A percentile compares a stretch with the other conserved stretches of the same genome.
Evolutionary conservation across 2,113 vertebrate genomes (phyloP).

Genomic region (Plestiodon gilberti): DNA sequence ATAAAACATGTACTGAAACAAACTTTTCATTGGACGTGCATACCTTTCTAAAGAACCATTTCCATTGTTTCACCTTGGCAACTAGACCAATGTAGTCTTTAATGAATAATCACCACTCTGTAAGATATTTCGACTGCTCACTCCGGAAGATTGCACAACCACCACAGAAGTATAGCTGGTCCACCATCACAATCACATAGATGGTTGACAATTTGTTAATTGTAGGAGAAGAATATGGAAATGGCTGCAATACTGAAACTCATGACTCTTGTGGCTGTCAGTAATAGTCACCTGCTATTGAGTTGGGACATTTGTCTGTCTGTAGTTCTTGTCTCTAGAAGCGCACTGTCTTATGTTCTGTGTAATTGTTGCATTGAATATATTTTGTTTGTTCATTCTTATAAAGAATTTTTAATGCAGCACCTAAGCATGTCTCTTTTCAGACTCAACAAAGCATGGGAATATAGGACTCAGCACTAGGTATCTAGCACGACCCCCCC

Average conservation of each 20-base stretch:
- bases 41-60: not conserved
- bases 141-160: not conserved
- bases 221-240: not conserved
- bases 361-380: not conserved
- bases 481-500: not conserved
- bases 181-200: not conserved
- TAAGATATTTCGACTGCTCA: not conserved
- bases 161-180: not conserved
- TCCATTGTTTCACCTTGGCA: not conserved
- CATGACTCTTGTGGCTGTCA: not conserved
- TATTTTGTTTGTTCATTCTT: not conserved
- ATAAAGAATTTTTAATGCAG: not conserved
- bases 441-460: not conserved
- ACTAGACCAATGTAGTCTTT: not conserved
- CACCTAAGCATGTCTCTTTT: fast-evolving
- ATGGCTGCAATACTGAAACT: not conserved
- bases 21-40: not conserved
- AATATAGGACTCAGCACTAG: not conserved
- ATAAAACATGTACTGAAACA: not conserved
- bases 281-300: not conserved
- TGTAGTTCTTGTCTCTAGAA: not conserved
- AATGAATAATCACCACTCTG: not conserved
- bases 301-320: not conserved
- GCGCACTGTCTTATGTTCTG: not conserved
- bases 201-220: not conserved